Percentiles rank a stretch among this genome's conserved stretches.
These are phyloP conservation scores for Blastomussa wellsi DNA, from an alignment of 92 coral and sea anemone species.

Conservation along the genomic window DNA sequence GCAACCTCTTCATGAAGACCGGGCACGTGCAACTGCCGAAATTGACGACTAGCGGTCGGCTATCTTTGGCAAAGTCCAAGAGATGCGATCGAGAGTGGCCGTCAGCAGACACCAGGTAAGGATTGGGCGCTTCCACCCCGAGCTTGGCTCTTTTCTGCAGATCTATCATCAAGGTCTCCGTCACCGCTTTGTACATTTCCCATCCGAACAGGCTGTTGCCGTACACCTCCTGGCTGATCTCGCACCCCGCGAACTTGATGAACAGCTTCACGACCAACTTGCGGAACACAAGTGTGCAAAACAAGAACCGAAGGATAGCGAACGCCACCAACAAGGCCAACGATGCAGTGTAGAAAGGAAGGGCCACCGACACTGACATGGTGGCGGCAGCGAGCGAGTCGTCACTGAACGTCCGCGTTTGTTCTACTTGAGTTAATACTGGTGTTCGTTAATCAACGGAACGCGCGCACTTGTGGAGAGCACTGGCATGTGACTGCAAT, in stretches of 20 bases:
- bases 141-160: constrained; percentile 57
- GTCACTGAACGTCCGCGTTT: neutral
- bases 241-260: constrained; percentile 47
- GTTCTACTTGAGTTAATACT: neutral
- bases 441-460: constrained; percentile 19
- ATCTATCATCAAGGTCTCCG: constrained; percentile 60
- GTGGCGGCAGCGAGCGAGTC: neutral
- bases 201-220: constrained; percentile 79
- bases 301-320: constrained; percentile 58
- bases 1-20: constrained; percentile 73
- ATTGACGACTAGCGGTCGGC: constrained; percentile 82
- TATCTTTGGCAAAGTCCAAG: constrained; percentile 77
- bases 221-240: constrained; percentile 64
- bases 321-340: constrained; percentile 50
- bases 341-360: constrained; percentile 61
- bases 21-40: constrained; percentile 94
- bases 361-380: constrained; percentile 39
- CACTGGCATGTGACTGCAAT: constrained; percentile 29
- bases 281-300: constrained; percentile 44
- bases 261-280: constrained; percentile 33
- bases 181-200: constrained; percentile 83
- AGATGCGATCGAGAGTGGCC: constrained; percentile 67
- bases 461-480: constrained; percentile 15
- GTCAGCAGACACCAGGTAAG: constrained; percentile 72
- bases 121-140: constrained; percentile 76